Evolutionary conservation across 2,113 vertebrate species (phyloP), one percentile per base, ranked within the genome.

Genomic region (Indicator indicator): DNA sequence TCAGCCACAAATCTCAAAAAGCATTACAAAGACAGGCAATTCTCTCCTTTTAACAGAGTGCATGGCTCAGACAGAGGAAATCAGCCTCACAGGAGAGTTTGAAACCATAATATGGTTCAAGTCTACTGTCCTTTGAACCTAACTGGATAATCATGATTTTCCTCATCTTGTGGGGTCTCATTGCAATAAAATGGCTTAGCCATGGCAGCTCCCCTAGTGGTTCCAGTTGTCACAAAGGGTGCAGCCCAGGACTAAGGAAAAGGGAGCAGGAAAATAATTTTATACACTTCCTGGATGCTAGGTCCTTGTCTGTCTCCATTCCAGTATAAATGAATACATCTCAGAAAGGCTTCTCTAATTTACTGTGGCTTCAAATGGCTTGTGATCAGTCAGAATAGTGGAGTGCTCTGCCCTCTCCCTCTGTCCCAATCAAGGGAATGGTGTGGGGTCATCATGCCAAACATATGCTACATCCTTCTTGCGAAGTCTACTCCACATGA

Each of bases 401-500:
- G 15, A 59, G 46, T 9, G 48, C 54, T 89, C 56, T 95, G 60
- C 60, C 48, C 48, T 75, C 21, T 88, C 55, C 74, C 69, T 91
- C 33, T 40, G 8, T 59, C 65, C 72, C 80, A 93, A 2, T n/a
- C 93, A 44, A 81, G 80, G 86, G 93, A 95, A 94, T 72, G 75
- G 69, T 1, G 6, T 44, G 69, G 72, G 85, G 83, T 88, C 89
- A 69, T 11, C 9, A 1, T 69, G 85, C 69, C 85, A 91, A 62
- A 42, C 65, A 81, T 32, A 32, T 44, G 69, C 88, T 36, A 12
- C 87, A 94, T 93, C 69, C 91, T 80, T 88, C 94, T 83, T 75
- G 48, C 11, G 48, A 93, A 79, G 72, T 69, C 75, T 62, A 78
- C 86, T 88, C 93, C 85, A 42, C 82, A 54, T 0, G 11, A 89